Percentiles rank a stretch among this genome's conserved stretches.
phyloP scores from a whole-genome alignment of 2,113 vertebrate species.

The Myotis davidii region DNA sequence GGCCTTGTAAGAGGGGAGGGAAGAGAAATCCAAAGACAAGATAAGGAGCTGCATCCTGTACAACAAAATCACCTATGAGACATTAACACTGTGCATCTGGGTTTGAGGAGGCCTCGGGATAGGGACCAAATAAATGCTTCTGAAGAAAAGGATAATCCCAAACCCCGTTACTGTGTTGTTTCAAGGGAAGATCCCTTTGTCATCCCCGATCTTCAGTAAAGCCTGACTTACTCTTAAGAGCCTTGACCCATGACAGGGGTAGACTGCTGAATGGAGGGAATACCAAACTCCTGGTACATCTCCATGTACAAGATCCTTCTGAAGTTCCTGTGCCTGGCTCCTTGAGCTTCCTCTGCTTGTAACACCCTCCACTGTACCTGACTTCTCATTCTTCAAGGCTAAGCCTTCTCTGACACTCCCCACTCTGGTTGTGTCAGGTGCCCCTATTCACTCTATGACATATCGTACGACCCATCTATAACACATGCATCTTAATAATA shows the following conservation, averaged over 20 bases:
- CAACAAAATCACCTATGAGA: background rate
- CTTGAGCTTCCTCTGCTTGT: background rate
- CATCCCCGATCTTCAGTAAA: background rate
- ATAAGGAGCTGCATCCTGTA: background rate
- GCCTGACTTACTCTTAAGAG: background rate
- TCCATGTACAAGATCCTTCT: background rate
- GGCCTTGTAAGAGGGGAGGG: background rate
- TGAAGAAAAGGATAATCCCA: background rate
- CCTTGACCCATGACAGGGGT: background rate
- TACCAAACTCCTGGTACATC: background rate
- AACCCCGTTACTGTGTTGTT: background rate
- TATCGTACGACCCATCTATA: background rate
- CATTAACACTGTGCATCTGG: background rate
- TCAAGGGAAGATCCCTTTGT: background rate
- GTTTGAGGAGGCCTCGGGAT: too few relatives aligned
- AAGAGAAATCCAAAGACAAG: background rate
- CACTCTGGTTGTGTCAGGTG: background rate
- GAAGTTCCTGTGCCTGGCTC: background rate
- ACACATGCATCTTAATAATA: background rate
- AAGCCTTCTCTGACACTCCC: background rate
- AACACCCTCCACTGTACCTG: background rate
- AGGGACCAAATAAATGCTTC: background rate
- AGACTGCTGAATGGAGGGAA: background rate
- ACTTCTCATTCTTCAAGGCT: background rate
- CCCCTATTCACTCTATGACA: background rate